Conservation (phyloP, 2,888 invertebrate genomes). For the Chaetoderma sp. region DNA sequence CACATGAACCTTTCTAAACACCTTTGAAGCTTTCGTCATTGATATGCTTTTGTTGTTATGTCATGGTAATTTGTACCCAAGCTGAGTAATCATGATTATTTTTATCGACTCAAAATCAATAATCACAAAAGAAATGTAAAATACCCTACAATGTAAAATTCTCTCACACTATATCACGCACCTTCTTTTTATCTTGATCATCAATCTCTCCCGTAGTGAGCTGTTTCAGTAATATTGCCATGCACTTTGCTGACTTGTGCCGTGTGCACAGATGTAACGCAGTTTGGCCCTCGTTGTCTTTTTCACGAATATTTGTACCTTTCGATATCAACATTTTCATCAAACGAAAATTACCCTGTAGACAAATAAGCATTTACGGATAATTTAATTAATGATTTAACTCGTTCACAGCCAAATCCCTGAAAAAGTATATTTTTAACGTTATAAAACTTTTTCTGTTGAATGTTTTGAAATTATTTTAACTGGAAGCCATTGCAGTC, state of each 20-base stretch:
- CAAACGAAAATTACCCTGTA: slow-evolving; percentile 63
- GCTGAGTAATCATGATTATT: no score
- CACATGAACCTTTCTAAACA: no score
- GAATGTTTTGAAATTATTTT: no score
- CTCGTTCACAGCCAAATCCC: not conserved
- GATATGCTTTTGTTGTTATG: no score
- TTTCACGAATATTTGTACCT: slow-evolving; percentile 64
- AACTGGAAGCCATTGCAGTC: no score
- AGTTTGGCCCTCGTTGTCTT: slow-evolving; percentile 68
- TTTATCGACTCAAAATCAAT: no score
- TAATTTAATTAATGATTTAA: not conserved
- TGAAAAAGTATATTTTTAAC: no score
- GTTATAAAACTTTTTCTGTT: no score
- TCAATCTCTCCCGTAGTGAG: slow-evolving; percentile 67
- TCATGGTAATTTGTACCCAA: no score
- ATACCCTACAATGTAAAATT: no score
- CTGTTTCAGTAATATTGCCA: slow-evolving; percentile 65
- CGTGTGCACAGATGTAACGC: slow-evolving; percentile 67
- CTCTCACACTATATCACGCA: slow-evolving; percentile 35
- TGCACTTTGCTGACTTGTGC: slow-evolving; percentile 67
- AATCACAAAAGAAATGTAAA: no score
- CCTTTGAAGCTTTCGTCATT: no score
- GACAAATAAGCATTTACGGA: not conserved
- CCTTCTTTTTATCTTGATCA: slow-evolving; percentile 69
- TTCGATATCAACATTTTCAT: slow-evolving; percentile 64